Base-by-base conservation (phyloP, 2,113 vertebrate species). In the Climacteris rufus region DNA sequence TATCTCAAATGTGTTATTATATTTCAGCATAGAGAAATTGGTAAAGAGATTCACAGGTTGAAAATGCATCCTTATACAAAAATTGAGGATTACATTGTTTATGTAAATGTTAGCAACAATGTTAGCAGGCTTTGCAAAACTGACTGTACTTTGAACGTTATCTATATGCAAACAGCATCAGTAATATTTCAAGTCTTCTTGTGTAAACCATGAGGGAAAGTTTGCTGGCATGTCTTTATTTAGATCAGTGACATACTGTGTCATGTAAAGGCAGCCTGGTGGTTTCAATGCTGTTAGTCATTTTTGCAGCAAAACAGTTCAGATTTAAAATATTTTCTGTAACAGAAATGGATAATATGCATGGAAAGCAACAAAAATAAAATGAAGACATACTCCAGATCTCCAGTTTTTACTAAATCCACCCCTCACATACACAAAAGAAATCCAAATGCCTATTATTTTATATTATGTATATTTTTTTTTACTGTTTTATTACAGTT, bases 341-440 rank as follows among this genome's bases (percentile, higher is more conserved):
- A 74, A 40, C 5, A 18, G 18, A 40, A 57, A 22, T 6, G 1
- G 28, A 27, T 69, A 74, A 35, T 16, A 52, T 4, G 37, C 6
- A 13, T 4, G 27, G n/a, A 81, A 84, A 60, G 6, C 6, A 44
- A 47, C 13, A 74, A 49, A 5, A 90, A 65, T 45, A 68, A 80
- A 80, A 68, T 42, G 2, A 71, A 57, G 14, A 75, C 23, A 45
- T 56, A 65, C 11, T 31, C 19, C 47, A 77, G 17, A 22, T 22
- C 5, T 25, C 24, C 9, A 16, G 3, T 56, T 19, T 93, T 90
- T 77, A 61, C 7, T 30, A 65, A 81, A 87, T 40, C 2, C 17
- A 3, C 9, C 40, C 4, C 4, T 15, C 56, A 14, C 15, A 11
- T 4, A 4, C 4, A 37, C 27, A 50, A 39, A 3, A 44, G 10